These are phyloP conservation scores for Microcebus griseorufus DNA, from an alignment of 2,113 vertebrate species.

Conservation along the genomic window DNA sequence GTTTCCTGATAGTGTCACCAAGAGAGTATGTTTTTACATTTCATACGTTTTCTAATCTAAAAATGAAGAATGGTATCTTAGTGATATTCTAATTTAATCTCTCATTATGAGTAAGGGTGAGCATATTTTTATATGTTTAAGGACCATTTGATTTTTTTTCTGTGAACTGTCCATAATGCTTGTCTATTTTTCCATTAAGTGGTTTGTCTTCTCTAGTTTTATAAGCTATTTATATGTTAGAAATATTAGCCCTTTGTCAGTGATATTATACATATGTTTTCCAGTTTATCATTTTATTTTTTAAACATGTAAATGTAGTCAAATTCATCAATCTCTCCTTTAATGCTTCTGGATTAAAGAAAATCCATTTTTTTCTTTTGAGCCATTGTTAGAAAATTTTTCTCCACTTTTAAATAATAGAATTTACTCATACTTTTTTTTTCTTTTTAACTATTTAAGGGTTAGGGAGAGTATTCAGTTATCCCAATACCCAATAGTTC, in stretches of 20 bases:
- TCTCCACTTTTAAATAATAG: background rate
- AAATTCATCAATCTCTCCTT: background rate
- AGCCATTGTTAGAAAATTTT: background rate
- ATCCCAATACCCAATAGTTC: background rate
- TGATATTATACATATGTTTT: background rate
- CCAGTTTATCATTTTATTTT: background rate
- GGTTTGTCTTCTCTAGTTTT: background rate
- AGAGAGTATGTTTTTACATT: background rate
- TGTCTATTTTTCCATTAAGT: background rate
- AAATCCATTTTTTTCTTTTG: background rate
- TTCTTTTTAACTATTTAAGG: background rate
- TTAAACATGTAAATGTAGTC: background rate
- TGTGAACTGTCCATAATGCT: background rate
- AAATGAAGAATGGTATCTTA: background rate
- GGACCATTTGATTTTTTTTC: background rate
- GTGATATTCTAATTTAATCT: background rate
- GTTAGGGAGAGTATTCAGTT: background rate
- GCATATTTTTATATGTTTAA: background rate
- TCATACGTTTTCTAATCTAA: background rate
- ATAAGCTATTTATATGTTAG: background rate
- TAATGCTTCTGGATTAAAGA: background rate
- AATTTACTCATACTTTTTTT: background rate
- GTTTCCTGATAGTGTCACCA: background rate
- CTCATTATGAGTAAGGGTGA: background rate
- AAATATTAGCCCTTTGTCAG: background rate